Conservation (phyloP, 2,888 invertebrate genomes). For the Caenorhabditis afra region DNA sequence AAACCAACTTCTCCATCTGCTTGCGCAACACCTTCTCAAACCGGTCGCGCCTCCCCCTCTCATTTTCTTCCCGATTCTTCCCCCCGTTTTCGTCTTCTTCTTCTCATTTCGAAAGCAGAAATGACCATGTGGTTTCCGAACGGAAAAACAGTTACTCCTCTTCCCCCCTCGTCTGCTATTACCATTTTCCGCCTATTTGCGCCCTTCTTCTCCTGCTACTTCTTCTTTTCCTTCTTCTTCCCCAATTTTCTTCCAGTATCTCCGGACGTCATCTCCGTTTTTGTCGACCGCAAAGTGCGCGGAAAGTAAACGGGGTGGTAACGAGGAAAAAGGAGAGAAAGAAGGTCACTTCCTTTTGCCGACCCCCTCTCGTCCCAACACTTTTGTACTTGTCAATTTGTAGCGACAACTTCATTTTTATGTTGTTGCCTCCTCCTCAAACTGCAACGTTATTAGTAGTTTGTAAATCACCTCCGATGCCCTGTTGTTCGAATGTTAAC, state of each 20-base stretch:
- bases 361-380: background rate
- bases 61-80: conserved; percentile 5
- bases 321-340: conserved; percentile 3
- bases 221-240: background rate
- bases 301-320: background rate
- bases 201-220: background rate
- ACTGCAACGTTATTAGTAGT: no score
- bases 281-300: conserved; percentile 8
- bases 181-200: conserved; percentile 12
- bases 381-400: conserved; percentile 6
- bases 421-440: background rate
- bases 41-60: background rate
- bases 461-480: background rate
- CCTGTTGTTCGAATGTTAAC: conserved; percentile 27
- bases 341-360: conserved; percentile 24
- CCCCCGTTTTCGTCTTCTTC: background rate
- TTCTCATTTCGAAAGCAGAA: background rate
- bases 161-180: background rate
- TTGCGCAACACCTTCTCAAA: conserved; percentile 26
- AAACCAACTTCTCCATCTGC: conserved; percentile 18
- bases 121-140: background rate
- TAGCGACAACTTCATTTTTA: background rate
- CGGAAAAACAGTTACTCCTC: background rate
- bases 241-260: background rate
- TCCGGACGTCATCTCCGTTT: conserved; percentile 12